Conservation (phyloP, 2,797 vertebrate species). For the Selene dorsalis region DNA sequence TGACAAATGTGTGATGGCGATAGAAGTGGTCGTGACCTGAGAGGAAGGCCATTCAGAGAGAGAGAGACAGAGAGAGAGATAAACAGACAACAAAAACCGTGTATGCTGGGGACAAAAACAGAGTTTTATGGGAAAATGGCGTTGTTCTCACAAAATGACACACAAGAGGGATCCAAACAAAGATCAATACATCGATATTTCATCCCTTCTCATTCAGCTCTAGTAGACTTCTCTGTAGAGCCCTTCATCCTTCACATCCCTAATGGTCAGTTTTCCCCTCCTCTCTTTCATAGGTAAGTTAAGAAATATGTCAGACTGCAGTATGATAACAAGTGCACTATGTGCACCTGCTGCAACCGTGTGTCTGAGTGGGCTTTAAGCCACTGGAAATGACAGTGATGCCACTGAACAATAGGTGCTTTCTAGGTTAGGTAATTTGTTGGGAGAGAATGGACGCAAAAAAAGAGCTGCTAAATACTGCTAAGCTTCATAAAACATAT, state of each 20-base stretch:
- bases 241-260: conserved; percentile 41
- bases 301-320: conserved; percentile 17
- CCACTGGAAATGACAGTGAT: conserved; percentile 34
- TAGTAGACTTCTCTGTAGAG: conserved; percentile 14
- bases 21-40: conserved; percentile 28
- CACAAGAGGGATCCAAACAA: conserved; percentile 14
- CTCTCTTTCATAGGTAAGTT: conserved; percentile 15
- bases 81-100: conserved; percentile 34
- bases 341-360: conserved; percentile 6
- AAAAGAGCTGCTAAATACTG: conserved; percentile 44
- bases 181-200: conserved; percentile 63
- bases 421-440: conserved; percentile 37
- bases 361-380: conserved; percentile 27
- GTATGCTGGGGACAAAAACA: conserved; percentile 7
- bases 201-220: conserved; percentile 42
- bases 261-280: conserved; percentile 51
- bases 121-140: conserved; percentile 46
- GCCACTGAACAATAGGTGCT: conserved; percentile 27
- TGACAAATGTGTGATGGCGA: conserved; percentile 54
- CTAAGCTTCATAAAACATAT: conserved; percentile 52
- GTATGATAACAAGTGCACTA: conserved; percentile 25
- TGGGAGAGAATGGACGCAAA: conserved; percentile 11
- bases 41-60: conserved; percentile 14
- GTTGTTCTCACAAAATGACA: conserved; percentile 45
- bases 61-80: neutral